Conservation (phyloP, 2,113 vertebrate species). For the Uropsilus gracilis region DNA sequence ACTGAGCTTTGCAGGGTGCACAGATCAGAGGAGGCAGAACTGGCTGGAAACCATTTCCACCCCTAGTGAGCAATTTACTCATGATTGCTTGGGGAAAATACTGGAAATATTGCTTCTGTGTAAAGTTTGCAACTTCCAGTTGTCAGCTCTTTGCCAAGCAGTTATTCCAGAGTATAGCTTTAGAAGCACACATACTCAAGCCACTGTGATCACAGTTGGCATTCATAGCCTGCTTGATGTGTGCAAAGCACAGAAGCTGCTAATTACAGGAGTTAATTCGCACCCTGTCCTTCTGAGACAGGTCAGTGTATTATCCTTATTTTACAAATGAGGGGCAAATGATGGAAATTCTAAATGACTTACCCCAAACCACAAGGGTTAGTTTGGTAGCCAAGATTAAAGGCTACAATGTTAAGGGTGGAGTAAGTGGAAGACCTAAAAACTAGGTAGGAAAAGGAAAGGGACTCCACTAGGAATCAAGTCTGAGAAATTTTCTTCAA, state of each 20-base stretch:
- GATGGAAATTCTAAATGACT: conserved; percentile 35
- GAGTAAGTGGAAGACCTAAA: neutral
- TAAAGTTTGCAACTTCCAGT: conserved; percentile 80
- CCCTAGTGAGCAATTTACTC: conserved; percentile 85
- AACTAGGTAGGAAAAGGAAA: conserved; percentile 1
- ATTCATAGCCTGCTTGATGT: neutral
- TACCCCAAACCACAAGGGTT: conserved; percentile 34
- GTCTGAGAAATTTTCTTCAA: neutral
- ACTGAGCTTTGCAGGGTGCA: conserved; percentile 83
- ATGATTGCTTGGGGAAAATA: conserved; percentile 84
- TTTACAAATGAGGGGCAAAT: neutral
- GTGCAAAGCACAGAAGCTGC: conserved; percentile 6
- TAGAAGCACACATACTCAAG: neutral
- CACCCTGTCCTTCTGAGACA: conserved; percentile 17
- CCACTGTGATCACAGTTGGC: conserved; percentile 12
- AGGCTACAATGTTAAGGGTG: neutral
- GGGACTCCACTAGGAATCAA: neutral
- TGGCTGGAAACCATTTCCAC: conserved; percentile 84
- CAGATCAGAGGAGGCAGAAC: conserved; percentile 84
- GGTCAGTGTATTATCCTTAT: conserved; percentile 51
- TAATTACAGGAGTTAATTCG: conserved; percentile 68
- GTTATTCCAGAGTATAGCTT: conserved; percentile 57
- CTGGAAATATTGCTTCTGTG: conserved; percentile 82
- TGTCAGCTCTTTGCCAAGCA: conserved; percentile 69
- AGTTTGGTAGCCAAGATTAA: conserved; percentile 47